A percentile compares a stretch with the other conserved stretches of the same genome.
phyloP scores from a whole-genome alignment of 2,113 vertebrate genomes.

The Rhadina sibilatrix region DNA sequence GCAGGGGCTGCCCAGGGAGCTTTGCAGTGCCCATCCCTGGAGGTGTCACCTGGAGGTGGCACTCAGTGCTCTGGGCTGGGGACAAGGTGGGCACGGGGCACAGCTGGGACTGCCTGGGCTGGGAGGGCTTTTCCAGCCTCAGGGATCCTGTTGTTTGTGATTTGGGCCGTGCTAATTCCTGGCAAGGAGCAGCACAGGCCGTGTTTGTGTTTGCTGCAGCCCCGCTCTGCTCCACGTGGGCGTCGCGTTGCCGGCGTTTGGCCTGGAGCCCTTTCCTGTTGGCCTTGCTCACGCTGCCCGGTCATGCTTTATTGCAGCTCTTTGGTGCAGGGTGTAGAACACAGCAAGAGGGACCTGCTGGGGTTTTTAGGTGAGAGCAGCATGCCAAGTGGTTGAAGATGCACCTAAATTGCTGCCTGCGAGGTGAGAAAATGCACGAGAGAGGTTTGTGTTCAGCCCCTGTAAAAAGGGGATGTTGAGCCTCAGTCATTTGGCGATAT shows the following conservation, averaged over 20 bases:
- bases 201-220: neutral
- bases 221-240: neutral
- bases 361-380: neutral
- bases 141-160: neutral
- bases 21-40: neutral
- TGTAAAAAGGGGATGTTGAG: rapidly evolving
- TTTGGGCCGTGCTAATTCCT: neutral
- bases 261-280: neutral
- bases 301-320: neutral
- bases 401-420: neutral
- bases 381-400: neutral
- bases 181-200: neutral
- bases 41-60: neutral
- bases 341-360: neutral
- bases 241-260: rapidly evolving
- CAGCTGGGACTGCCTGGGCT: rapidly evolving
- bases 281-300: neutral
- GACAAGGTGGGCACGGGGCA: rapidly evolving
- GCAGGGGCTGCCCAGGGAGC: neutral
- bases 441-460: neutral
- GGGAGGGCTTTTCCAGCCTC: neutral
- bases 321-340: neutral
- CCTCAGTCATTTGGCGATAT: neutral
- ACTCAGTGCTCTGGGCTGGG: neutral
- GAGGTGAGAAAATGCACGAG: rapidly evolving